Percentiles rank a stretch among this genome's conserved stretches.
Conservation (phyloP, 2,888 invertebrate genomes). For the Tipula unca region DNA sequence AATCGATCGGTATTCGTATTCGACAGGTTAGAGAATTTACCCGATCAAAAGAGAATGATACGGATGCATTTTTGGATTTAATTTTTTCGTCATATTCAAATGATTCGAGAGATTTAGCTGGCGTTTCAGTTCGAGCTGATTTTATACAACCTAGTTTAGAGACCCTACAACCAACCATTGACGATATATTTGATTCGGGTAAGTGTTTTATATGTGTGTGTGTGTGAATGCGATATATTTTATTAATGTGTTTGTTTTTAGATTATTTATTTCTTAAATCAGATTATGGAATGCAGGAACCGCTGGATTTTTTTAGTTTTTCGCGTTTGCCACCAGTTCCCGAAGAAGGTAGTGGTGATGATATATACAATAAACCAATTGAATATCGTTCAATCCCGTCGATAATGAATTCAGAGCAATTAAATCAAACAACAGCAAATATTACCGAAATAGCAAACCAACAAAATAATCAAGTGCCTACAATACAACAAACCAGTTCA, state of each 20-base stretch:
- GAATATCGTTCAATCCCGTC: background rate
- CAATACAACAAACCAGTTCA: background rate
- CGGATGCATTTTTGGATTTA: background rate
- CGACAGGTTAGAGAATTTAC: background rate
- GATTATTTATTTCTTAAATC: conserved; percentile 2
- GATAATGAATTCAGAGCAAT: conserved; percentile 28
- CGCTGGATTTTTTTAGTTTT: conserved; percentile 26
- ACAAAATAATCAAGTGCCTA: conserved; percentile 16
- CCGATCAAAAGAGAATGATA: background rate
- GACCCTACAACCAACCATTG: conserved; percentile 92
- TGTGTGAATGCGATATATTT: background rate
- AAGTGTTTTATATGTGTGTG: background rate
- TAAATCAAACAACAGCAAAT: conserved; percentile 31
- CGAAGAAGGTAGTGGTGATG: conserved; percentile 49
- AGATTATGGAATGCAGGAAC: conserved; percentile 16
- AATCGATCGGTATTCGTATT: background rate
- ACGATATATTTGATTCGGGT: conserved; percentile 78
- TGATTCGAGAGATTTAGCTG: conserved; percentile 86
- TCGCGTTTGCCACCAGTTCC: conserved; percentile 52
- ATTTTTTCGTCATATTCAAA: conserved; percentile 54
- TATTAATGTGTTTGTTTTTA: background rate
- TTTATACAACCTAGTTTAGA: conserved; percentile 98
- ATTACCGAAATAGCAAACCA: conserved; percentile 34
- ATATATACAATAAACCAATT: conserved; percentile 42
- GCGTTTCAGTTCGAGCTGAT: conserved; percentile 82